Percentiles rank a stretch among this genome's conserved stretches.
Conservation (phyloP, 2,888 invertebrate species). For the Herminia tarsipennalis region DNA sequence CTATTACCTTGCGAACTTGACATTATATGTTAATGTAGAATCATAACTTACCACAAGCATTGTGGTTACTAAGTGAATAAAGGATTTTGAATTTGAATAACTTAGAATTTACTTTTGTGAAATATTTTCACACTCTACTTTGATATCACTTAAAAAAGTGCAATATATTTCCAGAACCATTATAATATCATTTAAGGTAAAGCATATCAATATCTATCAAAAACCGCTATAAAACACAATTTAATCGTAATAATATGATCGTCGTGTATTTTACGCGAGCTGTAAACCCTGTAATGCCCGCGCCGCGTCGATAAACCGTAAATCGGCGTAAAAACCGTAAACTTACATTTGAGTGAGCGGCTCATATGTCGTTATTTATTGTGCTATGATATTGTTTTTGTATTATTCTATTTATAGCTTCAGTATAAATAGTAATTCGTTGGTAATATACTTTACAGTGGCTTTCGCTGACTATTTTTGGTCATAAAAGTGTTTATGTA, state of each 20-base stretch:
- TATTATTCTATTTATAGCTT: slow-evolving; percentile 8
- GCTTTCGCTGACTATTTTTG: neutral
- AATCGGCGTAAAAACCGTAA: slow-evolving; percentile 28
- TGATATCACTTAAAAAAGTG: too few relatives aligned
- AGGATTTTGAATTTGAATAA: too few relatives aligned
- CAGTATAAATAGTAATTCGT: neutral
- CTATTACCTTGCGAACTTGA: too few relatives aligned
- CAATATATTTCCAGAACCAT: too few relatives aligned
- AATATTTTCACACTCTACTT: too few relatives aligned
- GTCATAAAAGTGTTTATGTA: neutral
- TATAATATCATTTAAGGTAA: neutral
- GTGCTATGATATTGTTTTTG: slow-evolving; percentile 9
- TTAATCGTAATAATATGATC: slow-evolving; percentile 17
- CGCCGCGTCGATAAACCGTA: slow-evolving; percentile 8
- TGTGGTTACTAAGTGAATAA: too few relatives aligned
- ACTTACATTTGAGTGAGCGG: slow-evolving; percentile 12
- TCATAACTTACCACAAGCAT: too few relatives aligned
- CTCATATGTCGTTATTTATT: slow-evolving; percentile 20
- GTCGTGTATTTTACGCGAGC: slow-evolving; percentile 22
- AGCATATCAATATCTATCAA: slow-evolving; percentile 7
- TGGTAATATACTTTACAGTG: neutral
- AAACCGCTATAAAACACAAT: slow-evolving; percentile 19
- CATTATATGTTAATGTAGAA: too few relatives aligned
- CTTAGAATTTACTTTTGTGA: too few relatives aligned
- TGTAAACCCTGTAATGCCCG: slow-evolving; percentile 22